Evolutionary conservation across 2,113 vertebrate species (phyloP), one percentile per base, ranked within the genome.

Genomic region (Urocynchramus pylzowi): DNA sequence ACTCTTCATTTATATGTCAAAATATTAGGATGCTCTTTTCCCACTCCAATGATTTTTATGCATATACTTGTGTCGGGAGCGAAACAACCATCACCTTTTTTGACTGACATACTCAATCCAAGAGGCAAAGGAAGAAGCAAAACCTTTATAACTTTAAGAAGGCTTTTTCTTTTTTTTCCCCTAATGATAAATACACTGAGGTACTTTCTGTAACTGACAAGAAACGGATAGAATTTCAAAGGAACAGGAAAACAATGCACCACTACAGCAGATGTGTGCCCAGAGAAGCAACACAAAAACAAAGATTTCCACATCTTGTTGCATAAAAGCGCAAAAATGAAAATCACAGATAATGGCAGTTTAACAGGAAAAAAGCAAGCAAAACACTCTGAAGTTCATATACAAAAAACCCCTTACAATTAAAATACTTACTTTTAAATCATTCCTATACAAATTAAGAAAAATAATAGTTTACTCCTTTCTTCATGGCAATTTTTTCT

Each of bases 1-100:
- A 68, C 49, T 87, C 56, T 93, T 95, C 88, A 61, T 93, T 92
- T 95, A 78, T 52, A 76, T 79, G 70, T 88, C 95, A 95, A 97
- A 97, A 84, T 81, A 95, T 27, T 83, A 87, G 47, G 30, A 85
- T 28, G 12, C 11, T 85, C 59, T 87, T 45, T 70, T 87, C 85
- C 35, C 30, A 64, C 5, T 73, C 16, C 5, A 60, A 78, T 49
- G 23, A 45, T 11, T 91, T 80, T 87, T 94, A 86, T 10, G 4
- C 15, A 50, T 35, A 65, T 63, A n/a, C 37, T 93, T 28, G 2
- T 88, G 33, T 64, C 88, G 84, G 47, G 28, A 85, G 27, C 20
- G 26, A 87, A 77, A 83, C 4, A 2, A 11, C 23, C 35, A 71
- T 70, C 42, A n/a, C 8, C 42, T 86, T 84, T 90, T 50, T 47